Evolutionary conservation across 1,140 invertebrate genomes (phyloP), one percentile per base, ranked within the genome.

Genomic region (Dendrolimus kikuchii): DNA sequence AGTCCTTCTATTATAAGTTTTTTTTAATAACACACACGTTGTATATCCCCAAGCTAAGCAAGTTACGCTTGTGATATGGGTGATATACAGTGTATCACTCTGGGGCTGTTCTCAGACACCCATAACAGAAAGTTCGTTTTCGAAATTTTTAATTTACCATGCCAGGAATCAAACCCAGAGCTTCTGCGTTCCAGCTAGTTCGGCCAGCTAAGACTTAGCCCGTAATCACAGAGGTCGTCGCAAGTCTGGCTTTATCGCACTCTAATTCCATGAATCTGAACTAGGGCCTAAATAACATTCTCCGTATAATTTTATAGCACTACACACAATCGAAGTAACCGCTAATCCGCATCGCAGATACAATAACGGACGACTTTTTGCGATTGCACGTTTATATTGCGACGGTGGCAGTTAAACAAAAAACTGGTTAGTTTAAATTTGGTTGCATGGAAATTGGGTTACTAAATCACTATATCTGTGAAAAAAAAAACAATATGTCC

Each of bases 331-430:
- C 59, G 55, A 55, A 57, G 48, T 49, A 66, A 73, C 67, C 70
- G 63, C 67, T 23, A 70, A 61, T 59, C 57, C 54, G 51, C 57
- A 62, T 62, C 52, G 62, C 60, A 59, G 51, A 46, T 59, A 62
- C 57, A 49, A 58, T 74, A 72, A 70, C 72, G 62, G 71, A 59
- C 56, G 36, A 40, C 65, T 72, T 74, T 72, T 74, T 71, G 56
- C 61, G 44, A 61, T 59, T 49, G 40, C 62, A 62, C 53, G 64
- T 68, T 71, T 62, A 52, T 51, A 64, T 59, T 66, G 44, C 46
- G 58, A 71, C 66, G 65, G 66, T 65, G 43, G 56, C 49, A 60
- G 45, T 55, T 65, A 63, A 68, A 65, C 57, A 71, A 69, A 67
- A 71, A 69, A 65, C 40, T 61, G 50, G 56, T 64, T 64, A 56